Conservation (phyloP, 92 coral and sea anemone genomes). For the Siderastrea siderea region DNA sequence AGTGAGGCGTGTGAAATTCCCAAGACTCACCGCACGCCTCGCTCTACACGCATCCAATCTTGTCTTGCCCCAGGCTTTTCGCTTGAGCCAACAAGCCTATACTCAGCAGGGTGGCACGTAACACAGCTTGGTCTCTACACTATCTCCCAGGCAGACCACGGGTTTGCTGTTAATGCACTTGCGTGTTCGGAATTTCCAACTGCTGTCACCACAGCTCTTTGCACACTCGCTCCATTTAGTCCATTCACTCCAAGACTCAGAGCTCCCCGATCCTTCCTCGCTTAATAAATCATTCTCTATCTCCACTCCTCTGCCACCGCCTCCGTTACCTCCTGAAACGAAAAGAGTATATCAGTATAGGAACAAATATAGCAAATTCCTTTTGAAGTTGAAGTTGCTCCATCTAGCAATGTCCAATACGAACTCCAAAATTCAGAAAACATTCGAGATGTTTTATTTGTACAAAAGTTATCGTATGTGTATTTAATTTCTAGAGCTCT, state of each 20-base stretch:
- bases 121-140: conserved; percentile 11
- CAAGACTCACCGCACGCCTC: neutral
- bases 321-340: conserved; percentile 33
- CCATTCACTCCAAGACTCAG: conserved; percentile 6
- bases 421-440: too few relatives aligned
- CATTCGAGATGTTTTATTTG: too few relatives aligned
- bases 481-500: too few relatives aligned
- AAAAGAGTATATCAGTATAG: neutral
- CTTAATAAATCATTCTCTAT: neutral
- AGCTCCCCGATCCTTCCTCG: conserved; percentile 15
- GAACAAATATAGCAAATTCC: too few relatives aligned
- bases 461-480: too few relatives aligned
- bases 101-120: conserved; percentile 6
- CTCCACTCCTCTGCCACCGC: conserved; percentile 19
- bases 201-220: conserved; percentile 8
- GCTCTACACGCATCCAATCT: neutral
- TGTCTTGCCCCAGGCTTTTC: neutral
- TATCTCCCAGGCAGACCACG: conserved; percentile 9
- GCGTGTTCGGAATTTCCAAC: conserved; percentile 23
- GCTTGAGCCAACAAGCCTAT: neutral
- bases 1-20: neutral
- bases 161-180: neutral
- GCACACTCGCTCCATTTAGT: conserved; percentile 19
- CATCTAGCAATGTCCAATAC: too few relatives aligned
- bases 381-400: too few relatives aligned